A percentile compares a stretch with the other conserved stretches of the same genome.
Evolutionary conservation across 1,140 invertebrate species (phyloP).

Genomic region (Ceratosolen solmsi): DNA sequence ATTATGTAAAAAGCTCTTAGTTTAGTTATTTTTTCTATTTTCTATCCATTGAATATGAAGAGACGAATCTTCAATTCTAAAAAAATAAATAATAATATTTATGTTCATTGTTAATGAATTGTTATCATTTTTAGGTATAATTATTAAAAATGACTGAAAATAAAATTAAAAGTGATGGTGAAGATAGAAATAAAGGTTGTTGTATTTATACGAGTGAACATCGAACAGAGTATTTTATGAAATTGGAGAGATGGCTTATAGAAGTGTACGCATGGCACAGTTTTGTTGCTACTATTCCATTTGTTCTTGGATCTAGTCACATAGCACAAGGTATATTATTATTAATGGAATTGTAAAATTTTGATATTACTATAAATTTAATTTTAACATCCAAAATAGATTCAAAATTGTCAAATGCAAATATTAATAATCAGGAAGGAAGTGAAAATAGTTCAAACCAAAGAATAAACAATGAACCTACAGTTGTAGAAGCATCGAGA

Average conservation of each 20-base stretch:
- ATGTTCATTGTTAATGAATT: no score
- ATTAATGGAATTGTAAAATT: slow-evolving; percentile 26
- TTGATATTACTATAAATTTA: slow-evolving; percentile 8
- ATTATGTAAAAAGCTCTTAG: no score
- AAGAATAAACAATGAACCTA: slow-evolving; percentile 29
- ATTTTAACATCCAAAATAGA: slow-evolving; percentile 4
- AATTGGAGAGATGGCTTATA: slow-evolving; percentile 74
- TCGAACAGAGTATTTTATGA: slow-evolving; percentile 71
- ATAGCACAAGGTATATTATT: slow-evolving; percentile 63
- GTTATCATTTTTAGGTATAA: slow-evolving; percentile 27
- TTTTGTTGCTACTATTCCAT: slow-evolving; percentile 71
- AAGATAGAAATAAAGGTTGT: background rate
- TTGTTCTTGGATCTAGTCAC: slow-evolving; percentile 71
- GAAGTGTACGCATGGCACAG: slow-evolving; percentile 74
- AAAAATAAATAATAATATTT: no score
- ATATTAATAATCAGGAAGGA: slow-evolving; percentile 26
- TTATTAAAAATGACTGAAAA: slow-evolving; percentile 30
- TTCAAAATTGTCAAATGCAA: slow-evolving; percentile 26
- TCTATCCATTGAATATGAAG: background rate
- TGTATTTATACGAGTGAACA: slow-evolving; percentile 22
- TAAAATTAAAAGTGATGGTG: slow-evolving; percentile 26
- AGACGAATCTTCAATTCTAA: no score
- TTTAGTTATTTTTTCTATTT: background rate
- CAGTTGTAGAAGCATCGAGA: slow-evolving; percentile 34
- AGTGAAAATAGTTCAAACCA: slow-evolving; percentile 24